phyloP scores from a whole-genome alignment of 2,888 invertebrate genomes.

The Loripinus fragilis region DNA sequence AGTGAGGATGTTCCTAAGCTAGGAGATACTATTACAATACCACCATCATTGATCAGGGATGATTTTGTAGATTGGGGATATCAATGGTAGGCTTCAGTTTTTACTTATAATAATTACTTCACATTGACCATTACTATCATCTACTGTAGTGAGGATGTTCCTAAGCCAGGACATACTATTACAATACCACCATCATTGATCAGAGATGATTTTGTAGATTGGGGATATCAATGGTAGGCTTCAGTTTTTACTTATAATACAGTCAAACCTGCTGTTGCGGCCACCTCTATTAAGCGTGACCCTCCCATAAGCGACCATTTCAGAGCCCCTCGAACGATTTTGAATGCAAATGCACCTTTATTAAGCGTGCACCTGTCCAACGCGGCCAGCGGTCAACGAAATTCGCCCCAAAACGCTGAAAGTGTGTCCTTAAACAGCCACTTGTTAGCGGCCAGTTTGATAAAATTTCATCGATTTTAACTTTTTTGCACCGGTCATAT shows the following conservation, averaged over 20 bases:
- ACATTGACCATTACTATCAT: constrained; percentile 71
- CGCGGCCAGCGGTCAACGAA: too few relatives aligned
- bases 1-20: constrained; percentile 63
- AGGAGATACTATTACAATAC: constrained; percentile 48
- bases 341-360: too few relatives aligned
- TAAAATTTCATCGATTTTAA: too few relatives aligned
- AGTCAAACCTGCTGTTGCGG: too few relatives aligned
- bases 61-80: constrained; percentile 74
- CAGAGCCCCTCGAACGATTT: too few relatives aligned
- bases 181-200: constrained; percentile 69
- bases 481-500: too few relatives aligned
- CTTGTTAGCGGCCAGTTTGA: too few relatives aligned
- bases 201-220: constrained; percentile 70
- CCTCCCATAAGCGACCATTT: too few relatives aligned
- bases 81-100: constrained; percentile 60
- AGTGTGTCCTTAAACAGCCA: too few relatives aligned
- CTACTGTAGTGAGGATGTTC: constrained; percentile 70
- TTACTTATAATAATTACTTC: constrained; percentile 59
- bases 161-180: constrained; percentile 40
- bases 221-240: constrained; percentile 69
- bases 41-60: constrained; percentile 68
- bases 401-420: too few relatives aligned
- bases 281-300: too few relatives aligned
- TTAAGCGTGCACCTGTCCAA: too few relatives aligned
- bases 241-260: constrained; percentile 42